These are phyloP conservation scores for Fundulus diaphanus DNA, from an alignment of 2,797 vertebrate genomes.

Conservation along the genomic window DNA sequence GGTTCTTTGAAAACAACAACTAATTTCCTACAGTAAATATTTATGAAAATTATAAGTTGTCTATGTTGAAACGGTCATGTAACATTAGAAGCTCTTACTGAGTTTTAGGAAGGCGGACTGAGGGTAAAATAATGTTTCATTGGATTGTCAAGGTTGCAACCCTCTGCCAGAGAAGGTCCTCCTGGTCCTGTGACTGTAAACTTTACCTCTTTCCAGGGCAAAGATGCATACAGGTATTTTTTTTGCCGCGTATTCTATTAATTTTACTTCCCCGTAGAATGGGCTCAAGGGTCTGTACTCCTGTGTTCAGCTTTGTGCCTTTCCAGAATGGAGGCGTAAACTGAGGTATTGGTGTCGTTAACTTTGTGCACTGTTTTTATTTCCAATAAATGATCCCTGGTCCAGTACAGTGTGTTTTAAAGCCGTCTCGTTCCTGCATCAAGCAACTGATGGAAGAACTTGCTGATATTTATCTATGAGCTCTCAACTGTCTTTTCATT, in stretches of 20 bases:
- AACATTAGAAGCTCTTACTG: too few species aligned
- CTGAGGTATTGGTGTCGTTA: neutral
- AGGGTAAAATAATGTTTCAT: too few species aligned
- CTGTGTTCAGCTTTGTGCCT: neutral
- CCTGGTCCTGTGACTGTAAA: neutral
- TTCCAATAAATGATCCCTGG: neutral
- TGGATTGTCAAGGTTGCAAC: too few species aligned
- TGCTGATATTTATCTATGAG: neutral
- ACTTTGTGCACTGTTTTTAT: neutral
- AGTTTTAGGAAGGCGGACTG: too few species aligned
- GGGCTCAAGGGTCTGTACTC: neutral
- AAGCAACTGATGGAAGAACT: neutral
- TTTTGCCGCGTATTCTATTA: neutral
- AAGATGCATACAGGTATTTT: neutral
- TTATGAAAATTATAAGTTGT: too few species aligned
- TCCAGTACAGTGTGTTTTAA: neutral
- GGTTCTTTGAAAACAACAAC: too few species aligned
- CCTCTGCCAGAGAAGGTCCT: neutral
- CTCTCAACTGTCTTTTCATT: neutral
- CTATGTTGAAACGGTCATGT: too few species aligned
- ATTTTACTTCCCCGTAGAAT: neutral
- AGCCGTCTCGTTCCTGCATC: neutral
- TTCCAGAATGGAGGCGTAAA: neutral
- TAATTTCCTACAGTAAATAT: too few species aligned
- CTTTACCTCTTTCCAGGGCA: neutral